phyloP scores from a whole-genome alignment of 2,888 invertebrate genomes.

The Lasioglossum villosulum region DNA sequence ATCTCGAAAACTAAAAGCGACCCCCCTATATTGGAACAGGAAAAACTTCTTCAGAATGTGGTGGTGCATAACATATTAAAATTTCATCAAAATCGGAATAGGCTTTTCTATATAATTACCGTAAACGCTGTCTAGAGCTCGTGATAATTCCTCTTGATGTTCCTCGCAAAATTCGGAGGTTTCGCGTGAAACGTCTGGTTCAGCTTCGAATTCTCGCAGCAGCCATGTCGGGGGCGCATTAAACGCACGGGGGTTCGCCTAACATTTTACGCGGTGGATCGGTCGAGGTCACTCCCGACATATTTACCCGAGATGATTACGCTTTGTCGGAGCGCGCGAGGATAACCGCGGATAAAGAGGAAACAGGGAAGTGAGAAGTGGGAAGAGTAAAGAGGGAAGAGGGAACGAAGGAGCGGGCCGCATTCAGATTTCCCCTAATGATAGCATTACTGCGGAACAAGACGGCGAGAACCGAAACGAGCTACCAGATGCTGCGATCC shows the following conservation, averaged over 20 bases:
- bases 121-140: not conserved
- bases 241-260: not conserved
- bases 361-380: not conserved
- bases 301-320: constrained; percentile 53
- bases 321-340: constrained; percentile 26
- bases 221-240: not conserved
- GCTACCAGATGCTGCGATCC: constrained; percentile 28
- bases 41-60: too few species aligned
- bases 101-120: too few species aligned
- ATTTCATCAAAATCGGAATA: too few species aligned
- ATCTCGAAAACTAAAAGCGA: too few species aligned
- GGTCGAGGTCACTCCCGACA: constrained; percentile 13
- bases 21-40: too few species aligned
- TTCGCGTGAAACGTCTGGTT: not conserved
- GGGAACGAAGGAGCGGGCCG: not conserved
- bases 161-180: not conserved
- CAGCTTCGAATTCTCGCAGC: not conserved
- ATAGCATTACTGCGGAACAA: constrained; percentile 40
- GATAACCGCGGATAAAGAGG: constrained; percentile 6
- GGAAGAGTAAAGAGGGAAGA: not conserved
- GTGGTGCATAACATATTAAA: too few species aligned
- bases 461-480: constrained; percentile 22
- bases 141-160: not conserved
- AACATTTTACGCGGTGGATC: constrained; percentile 11
- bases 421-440: constrained; percentile 49